These are phyloP conservation scores for Trissolcus basalis DNA, from an alignment of 1,140 invertebrate genomes.

Conservation along the genomic window DNA sequence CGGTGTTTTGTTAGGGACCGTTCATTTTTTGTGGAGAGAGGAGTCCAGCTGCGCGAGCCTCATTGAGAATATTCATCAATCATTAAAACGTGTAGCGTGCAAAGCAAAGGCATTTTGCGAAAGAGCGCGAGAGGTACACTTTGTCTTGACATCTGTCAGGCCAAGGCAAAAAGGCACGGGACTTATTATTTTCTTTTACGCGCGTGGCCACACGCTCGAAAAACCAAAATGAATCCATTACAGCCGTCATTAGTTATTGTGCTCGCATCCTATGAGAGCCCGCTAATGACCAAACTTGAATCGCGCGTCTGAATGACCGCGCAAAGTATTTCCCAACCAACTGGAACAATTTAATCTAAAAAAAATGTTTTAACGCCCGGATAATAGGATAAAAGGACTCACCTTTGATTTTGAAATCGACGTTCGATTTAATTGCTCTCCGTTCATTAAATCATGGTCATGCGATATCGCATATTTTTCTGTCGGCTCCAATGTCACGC, in stretches of 20 bases:
- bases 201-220: conserved; percentile 39
- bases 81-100: conserved; percentile 71
- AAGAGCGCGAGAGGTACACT: conserved; percentile 63
- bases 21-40: conserved; percentile 32
- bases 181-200: conserved; percentile 54
- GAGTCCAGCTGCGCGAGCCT: conserved; percentile 71
- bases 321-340: conserved; percentile 44
- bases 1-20: conserved; percentile 42
- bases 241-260: conserved; percentile 62
- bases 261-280: conserved; percentile 44
- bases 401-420: conserved; percentile 33
- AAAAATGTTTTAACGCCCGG: conserved; percentile 46
- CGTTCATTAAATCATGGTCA: conserved; percentile 22
- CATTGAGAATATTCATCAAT: conserved; percentile 74
- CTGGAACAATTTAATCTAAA: conserved; percentile 58
- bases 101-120: conserved; percentile 52
- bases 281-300: conserved; percentile 57
- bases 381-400: conserved; percentile 29
- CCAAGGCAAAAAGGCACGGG: conserved; percentile 35
- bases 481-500: conserved; percentile 4
- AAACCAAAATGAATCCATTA: conserved; percentile 61
- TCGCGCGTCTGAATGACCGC: conserved; percentile 32
- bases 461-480: conserved; percentile 11
- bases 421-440: conserved; percentile 36
- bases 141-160: conserved; percentile 73